A percentile compares a stretch with the other conserved stretches of the same genome.
Evolutionary conservation across 2,797 vertebrate genomes (phyloP).

Genomic region (Tauraco hartlaubi): DNA sequence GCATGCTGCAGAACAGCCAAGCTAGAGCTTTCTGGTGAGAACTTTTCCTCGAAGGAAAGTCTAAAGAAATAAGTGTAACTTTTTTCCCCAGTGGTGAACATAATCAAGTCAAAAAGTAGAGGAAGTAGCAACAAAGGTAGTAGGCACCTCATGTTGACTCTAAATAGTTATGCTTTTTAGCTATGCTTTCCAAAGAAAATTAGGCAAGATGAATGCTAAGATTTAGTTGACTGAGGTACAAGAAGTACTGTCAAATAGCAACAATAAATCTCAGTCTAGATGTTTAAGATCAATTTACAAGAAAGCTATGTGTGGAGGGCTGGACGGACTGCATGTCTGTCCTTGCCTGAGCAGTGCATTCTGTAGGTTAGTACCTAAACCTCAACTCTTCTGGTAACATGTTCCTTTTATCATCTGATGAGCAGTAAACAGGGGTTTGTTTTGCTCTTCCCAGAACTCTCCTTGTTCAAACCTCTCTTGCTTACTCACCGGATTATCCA

Average conservation of each 20-base stretch:
- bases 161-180: not conserved
- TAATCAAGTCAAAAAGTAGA: not conserved
- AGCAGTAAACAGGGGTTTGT: not conserved
- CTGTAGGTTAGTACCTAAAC: not conserved
- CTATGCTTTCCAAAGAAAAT: not conserved
- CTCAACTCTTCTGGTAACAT: rapidly evolving
- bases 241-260: not conserved
- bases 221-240: not conserved
- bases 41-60: not conserved
- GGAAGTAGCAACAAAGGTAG: not conserved
- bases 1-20: not conserved
- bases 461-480: not conserved
- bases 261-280: not conserved
- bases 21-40: not conserved
- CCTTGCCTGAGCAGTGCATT: not conserved
- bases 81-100: not conserved
- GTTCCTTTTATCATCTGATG: not conserved
- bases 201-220: not conserved
- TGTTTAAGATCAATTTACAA: not conserved
- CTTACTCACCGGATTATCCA: not conserved
- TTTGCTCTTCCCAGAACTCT: not conserved
- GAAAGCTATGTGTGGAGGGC: not conserved
- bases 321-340: not conserved
- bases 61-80: not conserved
- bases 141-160: not conserved